Evolutionary conservation across 2,888 invertebrate species (phyloP), one percentile per base, ranked within the genome.

Genomic region (Odontothrips loti): DNA sequence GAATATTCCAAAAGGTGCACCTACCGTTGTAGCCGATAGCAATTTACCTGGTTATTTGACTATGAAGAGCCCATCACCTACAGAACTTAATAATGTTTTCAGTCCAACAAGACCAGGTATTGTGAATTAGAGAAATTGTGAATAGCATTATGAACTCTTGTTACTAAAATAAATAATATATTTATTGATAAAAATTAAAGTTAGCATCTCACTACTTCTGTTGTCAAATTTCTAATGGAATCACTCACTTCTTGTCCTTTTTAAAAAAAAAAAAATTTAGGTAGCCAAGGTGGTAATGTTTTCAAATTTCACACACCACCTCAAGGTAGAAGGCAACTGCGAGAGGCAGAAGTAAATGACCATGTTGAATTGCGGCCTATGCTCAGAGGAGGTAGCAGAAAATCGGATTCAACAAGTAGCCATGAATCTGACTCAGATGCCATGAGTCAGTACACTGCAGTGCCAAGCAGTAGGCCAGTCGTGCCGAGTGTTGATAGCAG

Each of bases 291-390:
- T 9, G 27, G 68, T 11, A 75, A 75, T 27, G 68, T 75, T 27
- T 75, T 75, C 10, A 75, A 75, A 27, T 75, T 75, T 27, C 27
- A 75, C 1, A 75, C 68, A 4, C 68, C 68, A 10, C 68, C 68
- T 80, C 82, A 79, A 80, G 79, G n/a, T 10, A 79, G 82, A 80
- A 82, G 80, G 80, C 79, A 48, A 79, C 79, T 81, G 80, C 80
- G 63, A 81, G 79, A 82, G 63, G 81, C 82, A 15, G 83, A 83
- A 34, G 82, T 80, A n/a, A 82, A 83, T 78, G 84, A 84, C 75
- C 83, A 84, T 75, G 82, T 84, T 17, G 85, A 85, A 82, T 80
- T 85, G 29, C 83, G 82, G 27, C 85, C 85, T 11, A 85, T 85
- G 85, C 82, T 85, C 48, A 79, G 81, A 29, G 82, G 82, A 82